Conservation (phyloP, 2,888 invertebrate genomes). For the Lasioglossum malachurum region DNA sequence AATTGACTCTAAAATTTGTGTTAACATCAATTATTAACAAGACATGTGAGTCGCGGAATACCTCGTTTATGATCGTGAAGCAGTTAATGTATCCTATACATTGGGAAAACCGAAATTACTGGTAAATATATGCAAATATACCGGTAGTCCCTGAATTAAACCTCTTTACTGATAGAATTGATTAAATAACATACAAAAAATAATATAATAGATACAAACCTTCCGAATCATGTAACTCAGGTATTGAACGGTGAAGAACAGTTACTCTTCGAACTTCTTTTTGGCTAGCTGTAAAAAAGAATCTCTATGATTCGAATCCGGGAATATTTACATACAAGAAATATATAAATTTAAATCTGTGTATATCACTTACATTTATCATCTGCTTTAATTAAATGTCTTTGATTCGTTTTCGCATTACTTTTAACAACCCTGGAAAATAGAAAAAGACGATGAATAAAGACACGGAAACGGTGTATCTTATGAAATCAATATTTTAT, state of each 20-base stretch:
- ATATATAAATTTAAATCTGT: not conserved
- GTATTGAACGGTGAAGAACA: constrained; percentile 77
- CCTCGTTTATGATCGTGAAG: too few species aligned
- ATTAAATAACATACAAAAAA: not conserved
- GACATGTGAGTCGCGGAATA: too few species aligned
- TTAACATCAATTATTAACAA: too few species aligned
- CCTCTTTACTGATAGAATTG: not conserved
- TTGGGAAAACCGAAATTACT: too few species aligned
- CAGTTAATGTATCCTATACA: too few species aligned
- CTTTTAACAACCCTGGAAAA: constrained; percentile 79
- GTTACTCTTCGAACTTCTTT: constrained; percentile 80
- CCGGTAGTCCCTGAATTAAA: not conserved
- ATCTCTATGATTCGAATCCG: constrained; percentile 2
- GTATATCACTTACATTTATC: constrained; percentile 78
- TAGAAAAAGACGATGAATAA: constrained; percentile 15
- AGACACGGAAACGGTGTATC: not conserved
- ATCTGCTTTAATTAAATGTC: constrained; percentile 77
- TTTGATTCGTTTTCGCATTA: constrained; percentile 79
- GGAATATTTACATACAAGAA: not conserved
- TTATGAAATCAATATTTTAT: not conserved
- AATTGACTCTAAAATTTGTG: too few species aligned
- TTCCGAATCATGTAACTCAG: constrained; percentile 79
- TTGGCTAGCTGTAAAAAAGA: constrained; percentile 71
- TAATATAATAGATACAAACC: constrained; percentile 63
- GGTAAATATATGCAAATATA: too few species aligned